Evolutionary conservation across 2,113 vertebrate genomes (phyloP).

Genomic region (Phoxinus phoxinus): DNA sequence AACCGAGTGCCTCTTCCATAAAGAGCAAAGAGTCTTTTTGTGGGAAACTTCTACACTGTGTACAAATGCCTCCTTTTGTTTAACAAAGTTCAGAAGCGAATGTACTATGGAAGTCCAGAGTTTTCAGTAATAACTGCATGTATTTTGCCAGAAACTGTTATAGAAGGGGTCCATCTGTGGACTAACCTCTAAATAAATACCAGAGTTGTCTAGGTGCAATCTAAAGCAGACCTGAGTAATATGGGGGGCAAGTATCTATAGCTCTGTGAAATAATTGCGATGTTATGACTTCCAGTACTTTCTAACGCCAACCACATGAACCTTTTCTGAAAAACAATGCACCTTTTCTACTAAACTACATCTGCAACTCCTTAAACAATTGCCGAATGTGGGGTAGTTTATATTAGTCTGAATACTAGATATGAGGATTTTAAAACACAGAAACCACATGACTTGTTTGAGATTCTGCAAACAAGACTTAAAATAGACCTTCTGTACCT

Average conservation of each 20-base stretch:
- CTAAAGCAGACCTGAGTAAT: background rate
- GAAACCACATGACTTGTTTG: constrained; percentile 59
- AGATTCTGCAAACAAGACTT: constrained; percentile 8
- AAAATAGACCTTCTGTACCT: background rate
- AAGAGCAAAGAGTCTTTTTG: background rate
- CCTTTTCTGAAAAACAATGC: constrained; percentile 68
- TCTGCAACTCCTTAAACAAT: constrained; percentile 66
- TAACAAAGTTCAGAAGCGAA: constrained; percentile 11
- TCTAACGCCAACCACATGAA: constrained; percentile 71
- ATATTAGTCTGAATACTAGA: constrained; percentile 61
- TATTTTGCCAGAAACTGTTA: background rate
- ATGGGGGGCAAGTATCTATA: constrained; percentile 3
- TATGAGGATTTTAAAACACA: constrained; percentile 62
- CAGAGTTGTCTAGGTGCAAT: constrained; percentile 11
- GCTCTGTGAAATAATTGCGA: constrained; percentile 20
- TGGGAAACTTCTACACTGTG: background rate
- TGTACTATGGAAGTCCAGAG: background rate
- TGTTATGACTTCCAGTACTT: constrained; percentile 24
- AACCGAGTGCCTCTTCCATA: constrained; percentile 9
- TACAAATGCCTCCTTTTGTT: constrained; percentile 10
- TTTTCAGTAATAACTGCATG: background rate
- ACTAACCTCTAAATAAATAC: constrained; percentile 21
- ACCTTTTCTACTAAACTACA: constrained; percentile 63
- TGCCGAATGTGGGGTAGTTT: constrained; percentile 54
- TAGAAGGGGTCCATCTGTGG: background rate